Base-by-base conservation (phyloP, 2,888 invertebrate genomes). In the Ormyrus nitidulus region DNA sequence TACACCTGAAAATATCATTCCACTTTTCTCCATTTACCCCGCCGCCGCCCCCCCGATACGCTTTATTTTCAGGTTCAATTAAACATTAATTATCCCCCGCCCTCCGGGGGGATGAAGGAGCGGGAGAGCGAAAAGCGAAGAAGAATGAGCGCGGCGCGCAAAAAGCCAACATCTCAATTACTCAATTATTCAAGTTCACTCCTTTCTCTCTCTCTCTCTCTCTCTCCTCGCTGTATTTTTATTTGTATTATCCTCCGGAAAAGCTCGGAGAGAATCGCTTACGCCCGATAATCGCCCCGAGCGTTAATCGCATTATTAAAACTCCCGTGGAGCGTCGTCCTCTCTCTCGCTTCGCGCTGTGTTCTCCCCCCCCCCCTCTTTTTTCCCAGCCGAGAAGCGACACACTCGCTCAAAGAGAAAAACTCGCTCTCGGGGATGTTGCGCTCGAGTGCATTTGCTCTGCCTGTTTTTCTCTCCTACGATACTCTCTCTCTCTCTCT, bases 281-380 rank as follows among this genome's bases (percentile, higher is more conserved):
- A 7, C 49, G 19, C 56, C n/a, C 58, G 44, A 79, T 79, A 78
- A 79, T 79, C 54, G 69, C 62, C 61, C 58, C 9, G 53, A 75
- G 75, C 75, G 46, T 75, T 75, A 79, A 75, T 79, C 70, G 64
- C 71, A 75, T 75, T 79, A 75, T 75, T 79, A 59, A 79, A 79
- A 71, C 51, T 53, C 56, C 54, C 34, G 34, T 2, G 0, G 34
- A 34, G 34, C 34, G 2, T 34, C 34, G 34, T 34, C 34, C 2
- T 2, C 34, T 34, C 34, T 2, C 34, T 34, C 34, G 34, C 34
- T 34, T 34, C 34, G 34, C 34, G 34, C 34, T 34, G 34, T 0
- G 58, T 51, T 46, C 58, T 62, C 10, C 13, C n/a, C 8, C 9
- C 51, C 44, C 11, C 46, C 51, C 6, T 59, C 5, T 13, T 61